These are phyloP conservation scores for Gastracanthus pulcherrimus DNA, from an alignment of 2,888 invertebrate species.

Conservation along the genomic window DNA sequence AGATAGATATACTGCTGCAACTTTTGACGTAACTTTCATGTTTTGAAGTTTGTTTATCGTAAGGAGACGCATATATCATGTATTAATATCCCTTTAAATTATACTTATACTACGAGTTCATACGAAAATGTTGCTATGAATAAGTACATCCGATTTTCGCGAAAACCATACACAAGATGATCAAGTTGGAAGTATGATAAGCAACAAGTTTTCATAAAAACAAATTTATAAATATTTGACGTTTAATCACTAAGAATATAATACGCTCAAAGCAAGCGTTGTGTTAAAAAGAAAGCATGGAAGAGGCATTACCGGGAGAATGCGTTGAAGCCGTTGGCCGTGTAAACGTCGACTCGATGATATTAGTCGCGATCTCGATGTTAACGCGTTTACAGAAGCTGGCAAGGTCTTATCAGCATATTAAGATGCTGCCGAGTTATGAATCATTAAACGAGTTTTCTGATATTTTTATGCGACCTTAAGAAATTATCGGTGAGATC, in stretches of 20 bases:
- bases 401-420: slow-evolving; percentile 32
- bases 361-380: slow-evolving; percentile 38
- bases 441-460: slow-evolving; percentile 43
- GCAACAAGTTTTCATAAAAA: neutral
- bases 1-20: too few species aligned
- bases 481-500: slow-evolving; percentile 25
- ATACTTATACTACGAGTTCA: too few species aligned
- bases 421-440: slow-evolving; percentile 20
- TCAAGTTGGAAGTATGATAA: too few species aligned
- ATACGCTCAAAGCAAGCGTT: neutral
- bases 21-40: too few species aligned
- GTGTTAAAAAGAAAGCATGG: neutral
- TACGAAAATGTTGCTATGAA: too few species aligned
- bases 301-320: neutral
- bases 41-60: too few species aligned
- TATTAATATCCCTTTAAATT: too few species aligned
- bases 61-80: too few species aligned
- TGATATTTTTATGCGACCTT: slow-evolving; percentile 6
- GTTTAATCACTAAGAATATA: slow-evolving; percentile 9
- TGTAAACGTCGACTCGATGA: slow-evolving; percentile 27
- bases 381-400: slow-evolving; percentile 47
- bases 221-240: slow-evolving; percentile 18
- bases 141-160: too few species aligned
- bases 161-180: too few species aligned
- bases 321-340: slow-evolving; percentile 18